Evolutionary conservation across 53 echinoderm and acorn worm genomes (phyloP), one percentile per base, ranked within the genome.

Genomic region (Echinarachnius parma): DNA sequence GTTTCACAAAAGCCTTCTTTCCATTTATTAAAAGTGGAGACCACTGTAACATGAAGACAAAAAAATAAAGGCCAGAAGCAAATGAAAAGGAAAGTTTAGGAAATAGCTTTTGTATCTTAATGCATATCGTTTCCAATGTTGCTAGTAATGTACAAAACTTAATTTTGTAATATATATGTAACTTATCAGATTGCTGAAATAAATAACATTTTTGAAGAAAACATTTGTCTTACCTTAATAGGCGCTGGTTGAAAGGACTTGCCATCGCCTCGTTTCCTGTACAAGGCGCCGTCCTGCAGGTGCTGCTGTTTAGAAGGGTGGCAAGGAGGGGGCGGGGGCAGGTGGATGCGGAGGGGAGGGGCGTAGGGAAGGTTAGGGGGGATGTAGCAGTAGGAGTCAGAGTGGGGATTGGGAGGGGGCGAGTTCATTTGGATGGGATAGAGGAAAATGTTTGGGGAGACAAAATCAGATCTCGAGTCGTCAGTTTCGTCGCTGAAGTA

Each of bases 361-460:
- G 57, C 57, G 13, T 72, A 72, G 21, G 74, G 74, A 0, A 72
- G 39, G 57, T 72, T 72, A 56, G 74, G 74, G 35, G 74, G 74
- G 23, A 72, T 72, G 46, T 72, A 72, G 74, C 74, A 72, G 27
- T 72, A 72, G 28, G 74, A 37, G 27, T 56, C n/a, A 72, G 74
- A 37, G 3, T 0, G 5, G 28, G 74, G 28, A 72, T 55, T 55
- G 1, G 74, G 74, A 72, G 74, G 74, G 1, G 74, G 74, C 4
- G 42, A 53, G 39, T 0, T 56, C 56, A 56, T 26, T 72, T 72
- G 74, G n/a, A 56, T 34, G 14, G 74, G 74, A 37, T 72, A 42
- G 36, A 37, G 26, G 33, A 45, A 37, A 35, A 72, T 57, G 20
- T 57, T 72, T 9, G 74, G 74, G 44, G 74, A 72, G 74, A 72